Evolutionary conservation across 2,797 vertebrate species (phyloP), one percentile per base, ranked within the genome.

Genomic region (Paramormyrops hopkinsi): DNA sequence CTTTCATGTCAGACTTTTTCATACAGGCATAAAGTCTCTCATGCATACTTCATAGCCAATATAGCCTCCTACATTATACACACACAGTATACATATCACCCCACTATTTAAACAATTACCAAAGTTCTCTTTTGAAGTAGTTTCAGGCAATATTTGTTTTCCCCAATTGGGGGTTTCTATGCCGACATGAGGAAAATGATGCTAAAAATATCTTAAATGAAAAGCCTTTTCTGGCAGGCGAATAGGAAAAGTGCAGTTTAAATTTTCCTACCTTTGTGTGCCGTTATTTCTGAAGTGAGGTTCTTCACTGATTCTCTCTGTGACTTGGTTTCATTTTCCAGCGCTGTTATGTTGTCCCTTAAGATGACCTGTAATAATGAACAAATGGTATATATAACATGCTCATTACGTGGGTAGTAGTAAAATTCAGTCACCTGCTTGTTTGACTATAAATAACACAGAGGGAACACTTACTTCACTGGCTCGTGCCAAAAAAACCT

Each of bases 221-320:
- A 90, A 94, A 51, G 83, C 93, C 93, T 94, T 95, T 95, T 95
- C 94, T 94, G 93, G 93, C 90, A 88, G 86, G 59, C 90, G 88
- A 85, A 87, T 89, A 51, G 37, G 62, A 25, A 88, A 54, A 48
- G 48, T 89, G 89, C 93, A 92, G 93, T 87, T 90, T 69, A 69
- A 89, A 89, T 93, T 95, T 95, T 95, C 95, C 95, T 95, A 96
- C 96, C 95, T 94, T 94, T 90, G 90, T 91, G 92, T 54, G 91
- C 90, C 8, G n/a, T 0, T 65, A 94, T 82, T 90, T 90, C 90
- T 37, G 88, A 83, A 0, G 93, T 96, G 84, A 96, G 94, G 93
- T 96, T 96, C 0, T 88, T 90, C 91, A 92, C 84, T 1, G 9
- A 91, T 89, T 91, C 89, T 56, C 50, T 93, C 83, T 94, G 93